Conservation (phyloP, 2,113 vertebrate species). For the Rhadina sibilatrix region DNA sequence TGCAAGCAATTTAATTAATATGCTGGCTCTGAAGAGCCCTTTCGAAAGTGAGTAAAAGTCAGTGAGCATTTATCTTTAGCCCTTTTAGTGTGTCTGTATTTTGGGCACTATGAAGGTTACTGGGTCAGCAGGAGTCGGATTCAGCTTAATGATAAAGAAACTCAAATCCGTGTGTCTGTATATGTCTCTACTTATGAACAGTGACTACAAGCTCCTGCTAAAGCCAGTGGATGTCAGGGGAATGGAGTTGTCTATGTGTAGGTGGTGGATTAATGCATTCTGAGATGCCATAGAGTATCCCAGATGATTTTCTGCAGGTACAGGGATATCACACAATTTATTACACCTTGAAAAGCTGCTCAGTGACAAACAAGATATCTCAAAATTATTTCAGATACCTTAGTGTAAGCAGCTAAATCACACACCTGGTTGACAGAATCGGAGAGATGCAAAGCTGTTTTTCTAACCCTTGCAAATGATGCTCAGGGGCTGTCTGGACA, state of each 20-base stretch:
- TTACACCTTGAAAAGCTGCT: neutral
- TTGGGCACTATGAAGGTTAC: neutral
- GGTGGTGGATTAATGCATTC: neutral
- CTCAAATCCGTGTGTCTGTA: neutral
- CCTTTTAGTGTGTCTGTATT: neutral
- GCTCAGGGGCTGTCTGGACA: neutral
- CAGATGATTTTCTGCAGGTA: neutral
- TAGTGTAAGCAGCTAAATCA: neutral
- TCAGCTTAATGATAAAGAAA: neutral
- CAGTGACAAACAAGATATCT: neutral
- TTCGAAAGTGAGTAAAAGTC: neutral
- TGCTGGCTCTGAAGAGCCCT: neutral
- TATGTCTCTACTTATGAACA: neutral
- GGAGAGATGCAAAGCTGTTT: neutral
- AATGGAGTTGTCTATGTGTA: neutral
- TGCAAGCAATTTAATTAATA: neutral
- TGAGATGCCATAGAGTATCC: neutral
- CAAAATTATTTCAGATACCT: neutral
- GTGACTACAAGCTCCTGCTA: neutral
- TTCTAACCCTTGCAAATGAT: neutral
- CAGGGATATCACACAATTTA: neutral
- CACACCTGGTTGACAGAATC: fast-evolving
- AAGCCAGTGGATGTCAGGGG: neutral
- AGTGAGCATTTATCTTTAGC: neutral
- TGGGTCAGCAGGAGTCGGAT: neutral